A percentile compares a stretch with the other conserved stretches of the same genome.
Evolutionary conservation across 2,113 vertebrate genomes (phyloP).

Genomic region (Tringa solitaria): DNA sequence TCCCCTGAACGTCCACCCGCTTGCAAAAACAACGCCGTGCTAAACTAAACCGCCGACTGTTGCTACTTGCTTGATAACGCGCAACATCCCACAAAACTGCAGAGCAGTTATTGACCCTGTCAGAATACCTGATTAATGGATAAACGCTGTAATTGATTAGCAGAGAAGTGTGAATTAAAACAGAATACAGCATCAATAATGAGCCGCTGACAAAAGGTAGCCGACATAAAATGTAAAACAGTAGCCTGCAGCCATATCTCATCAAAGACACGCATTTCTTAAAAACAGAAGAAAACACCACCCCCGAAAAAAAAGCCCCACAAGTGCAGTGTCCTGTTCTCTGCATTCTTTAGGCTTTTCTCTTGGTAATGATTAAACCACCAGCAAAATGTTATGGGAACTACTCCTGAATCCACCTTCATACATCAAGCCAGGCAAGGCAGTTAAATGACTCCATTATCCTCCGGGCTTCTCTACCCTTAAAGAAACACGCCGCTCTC

Average conservation of each 20-base stretch:
- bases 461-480: slow-evolving; percentile 37
- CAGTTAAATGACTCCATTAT: slow-evolving; percentile 84
- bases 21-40: slow-evolving; percentile 56
- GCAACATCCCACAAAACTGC: slow-evolving; percentile 78
- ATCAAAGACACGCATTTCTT: slow-evolving; percentile 86
- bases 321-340: slow-evolving; percentile 69
- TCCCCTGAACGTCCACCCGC: slow-evolving; percentile 53
- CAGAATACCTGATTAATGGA: slow-evolving; percentile 94
- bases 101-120: slow-evolving; percentile 89
- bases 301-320: slow-evolving; percentile 55
- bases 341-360: slow-evolving; percentile 79
- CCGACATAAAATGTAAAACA: slow-evolving; percentile 89
- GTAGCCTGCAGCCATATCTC: slow-evolving; percentile 89
- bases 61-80: slow-evolving; percentile 76
- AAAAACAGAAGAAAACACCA: slow-evolving; percentile 57
- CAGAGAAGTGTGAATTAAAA: slow-evolving; percentile 92
- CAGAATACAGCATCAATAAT: slow-evolving; percentile 89
- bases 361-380: slow-evolving; percentile 91
- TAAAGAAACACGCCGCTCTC: slow-evolving; percentile 34
- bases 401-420: slow-evolving; percentile 82
- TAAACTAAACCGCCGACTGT: slow-evolving; percentile 69
- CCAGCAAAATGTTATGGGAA: slow-evolving; percentile 84
- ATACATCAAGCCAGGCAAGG: slow-evolving; percentile 83
- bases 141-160: slow-evolving; percentile 98
- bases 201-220: slow-evolving; percentile 85